Evolutionary conservation across 1,140 invertebrate genomes (phyloP), one percentile per base, ranked within the genome.

Genomic region (Piezodorus guildinii): DNA sequence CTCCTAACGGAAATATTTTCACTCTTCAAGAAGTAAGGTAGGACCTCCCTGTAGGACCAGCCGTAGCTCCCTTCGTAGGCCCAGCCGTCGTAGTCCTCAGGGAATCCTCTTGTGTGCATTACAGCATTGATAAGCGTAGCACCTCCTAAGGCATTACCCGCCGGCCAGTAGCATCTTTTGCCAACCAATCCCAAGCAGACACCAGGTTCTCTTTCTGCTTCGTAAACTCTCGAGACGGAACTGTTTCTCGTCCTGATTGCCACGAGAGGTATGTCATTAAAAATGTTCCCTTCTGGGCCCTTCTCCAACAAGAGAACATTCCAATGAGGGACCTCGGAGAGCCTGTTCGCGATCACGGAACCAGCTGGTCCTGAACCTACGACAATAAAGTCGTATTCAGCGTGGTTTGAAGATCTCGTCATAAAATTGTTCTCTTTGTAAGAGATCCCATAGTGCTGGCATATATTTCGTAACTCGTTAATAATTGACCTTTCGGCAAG

Each of bases 41-140:
- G 75, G 72, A 87, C 79, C 16, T 78, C 80, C 64, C 81, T 80
- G 19, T 70, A 71, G 6, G 65, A 67, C 78, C 83, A 84, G 39
- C 86, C 86, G 3, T 74, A 72, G 68, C 83, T 84, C 0, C 87
- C 87, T 6, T 82, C 78, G 3, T 76, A 76, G 1, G 83, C 85
- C 81, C 89, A 91, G 21, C 80, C 72, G 72, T 91, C 83, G 74
- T 86, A 91, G 68, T 91, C 87, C 12, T 73, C 73, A 4, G 79
- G 78, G 74, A 88, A 83, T 0, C 91, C 91, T 30, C 91, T 59
- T 8, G 62, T 63, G 46, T 27, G 30, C 19, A 63, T 34, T 6
- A 63, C 25, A 1, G 21, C 62, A 72, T 94, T 93, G 16, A 93
- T 81, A 2, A 86, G 81, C 23, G 84, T 87, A 1, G 81, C 80